These are phyloP conservation scores for Odontamblyopus rebecca DNA, from an alignment of 2,797 vertebrate species.

Conservation along the genomic window DNA sequence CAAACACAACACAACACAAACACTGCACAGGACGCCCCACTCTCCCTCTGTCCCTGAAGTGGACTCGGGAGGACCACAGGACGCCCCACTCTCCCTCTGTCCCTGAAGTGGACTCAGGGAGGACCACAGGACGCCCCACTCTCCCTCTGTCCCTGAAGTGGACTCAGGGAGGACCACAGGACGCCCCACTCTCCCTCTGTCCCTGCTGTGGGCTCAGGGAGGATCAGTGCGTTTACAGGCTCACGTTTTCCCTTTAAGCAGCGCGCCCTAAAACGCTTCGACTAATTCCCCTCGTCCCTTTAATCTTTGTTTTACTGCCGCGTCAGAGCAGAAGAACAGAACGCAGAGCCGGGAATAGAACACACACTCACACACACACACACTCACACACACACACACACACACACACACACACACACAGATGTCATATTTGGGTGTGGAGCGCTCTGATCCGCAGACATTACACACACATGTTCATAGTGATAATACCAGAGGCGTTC, in stretches of 20 bases:
- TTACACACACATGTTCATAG: background rate
- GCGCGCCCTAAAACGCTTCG: conserved; percentile 11
- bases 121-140: too few relatives aligned
- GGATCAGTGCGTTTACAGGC: conserved; percentile 21
- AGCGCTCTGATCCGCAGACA: conserved; percentile 12
- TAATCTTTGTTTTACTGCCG: conserved; percentile 32
- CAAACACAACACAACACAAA: too few relatives aligned
- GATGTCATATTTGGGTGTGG: conserved; percentile 20
- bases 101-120: too few relatives aligned
- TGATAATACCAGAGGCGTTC: background rate
- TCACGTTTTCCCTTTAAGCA: conserved; percentile 18
- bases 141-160: too few relatives aligned
- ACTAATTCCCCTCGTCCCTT: conserved; percentile 42
- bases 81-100: too few relatives aligned
- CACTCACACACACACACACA: background rate
- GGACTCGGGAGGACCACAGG: too few relatives aligned
- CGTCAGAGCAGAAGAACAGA: conserved; percentile 18
- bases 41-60: too few relatives aligned
- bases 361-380: background rate
- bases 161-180: too few relatives aligned
- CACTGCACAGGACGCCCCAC: too few relatives aligned
- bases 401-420: conserved; percentile 12
- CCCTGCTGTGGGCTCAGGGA: too few relatives aligned
- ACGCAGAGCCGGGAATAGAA: conserved; percentile 20
- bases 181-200: too few relatives aligned